Evolutionary conservation across 2,113 vertebrate genomes (phyloP), one percentile per base, ranked within the genome.

Genomic region (Pavo muticus): DNA sequence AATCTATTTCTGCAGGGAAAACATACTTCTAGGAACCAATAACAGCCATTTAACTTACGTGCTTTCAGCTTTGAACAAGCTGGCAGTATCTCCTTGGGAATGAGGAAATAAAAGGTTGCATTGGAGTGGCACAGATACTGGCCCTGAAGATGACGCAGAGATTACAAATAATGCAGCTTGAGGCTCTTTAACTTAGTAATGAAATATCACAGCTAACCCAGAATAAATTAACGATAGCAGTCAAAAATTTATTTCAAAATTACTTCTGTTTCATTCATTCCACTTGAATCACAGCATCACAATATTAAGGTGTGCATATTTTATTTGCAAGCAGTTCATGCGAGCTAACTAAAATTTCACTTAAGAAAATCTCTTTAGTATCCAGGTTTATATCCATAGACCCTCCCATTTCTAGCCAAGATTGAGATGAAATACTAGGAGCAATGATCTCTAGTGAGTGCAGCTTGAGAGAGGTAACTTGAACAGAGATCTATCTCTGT

Each of bases 391-490:
- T 89, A 64, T 57, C 44, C 17, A 65, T 85, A 87, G 52, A 74
- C 39, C 29, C 25, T 86, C 32, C 21, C 42, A 12, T 95, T 95
- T 82, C 74, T 69, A 88, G 61, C 37, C 47, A 64, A 71, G 32
- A 89, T 67, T 73, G 84, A 79, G 48, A 74, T n/a, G 79, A 77
- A 92, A 50, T 50, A 61, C 25, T 14, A 37, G 44, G 65, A 80
- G 8, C 32, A 75, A 95, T 82, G 79, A 84, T 63, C 83, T 89
- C 84, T 95, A 96, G 94, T 83, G 87, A 93, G 17, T 1, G 5
- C 29, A 69, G 82, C 44, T 91, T 93, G 68, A 82, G 72, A 94
- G 50, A 39, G 84, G n/a, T 42, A 93, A 63, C 65, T 60, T 76
- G 32, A 96, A 88, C 14, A 79, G 57, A 88, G 65, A 59, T 85